Conservation (phyloP, 2,113 vertebrate species). For the Calyptomena viridis region DNA sequence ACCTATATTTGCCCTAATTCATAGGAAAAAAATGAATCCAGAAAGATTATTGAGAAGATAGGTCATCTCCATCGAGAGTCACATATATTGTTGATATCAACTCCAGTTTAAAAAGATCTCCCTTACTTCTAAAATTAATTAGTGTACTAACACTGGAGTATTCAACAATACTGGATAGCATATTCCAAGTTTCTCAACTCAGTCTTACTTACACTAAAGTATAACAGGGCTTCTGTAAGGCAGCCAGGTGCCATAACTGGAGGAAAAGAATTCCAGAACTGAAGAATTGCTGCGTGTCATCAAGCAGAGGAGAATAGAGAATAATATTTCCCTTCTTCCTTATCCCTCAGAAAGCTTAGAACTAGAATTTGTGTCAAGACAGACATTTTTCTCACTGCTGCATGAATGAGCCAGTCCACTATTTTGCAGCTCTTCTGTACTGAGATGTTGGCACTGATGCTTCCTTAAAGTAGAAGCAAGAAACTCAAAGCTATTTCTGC, state of each 20-base stretch:
- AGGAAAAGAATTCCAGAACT: background rate
- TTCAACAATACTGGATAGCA: background rate
- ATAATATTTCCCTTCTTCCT: background rate
- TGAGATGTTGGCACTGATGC: background rate
- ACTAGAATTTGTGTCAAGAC: background rate
- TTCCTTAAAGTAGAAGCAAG: background rate
- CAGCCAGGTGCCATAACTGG: background rate
- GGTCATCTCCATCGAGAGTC: background rate
- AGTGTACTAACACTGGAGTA: background rate
- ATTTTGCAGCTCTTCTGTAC: background rate
- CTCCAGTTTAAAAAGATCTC: background rate
- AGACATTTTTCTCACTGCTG: background rate
- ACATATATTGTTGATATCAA: background rate
- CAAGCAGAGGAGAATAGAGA: background rate
- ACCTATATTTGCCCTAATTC: background rate
- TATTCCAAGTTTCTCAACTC: background rate
- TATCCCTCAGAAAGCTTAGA: background rate
- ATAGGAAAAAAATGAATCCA: background rate
- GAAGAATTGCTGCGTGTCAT: background rate
- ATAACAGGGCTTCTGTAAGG: background rate
- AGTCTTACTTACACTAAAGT: background rate
- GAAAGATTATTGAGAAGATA: background rate
- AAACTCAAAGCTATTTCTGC: background rate
- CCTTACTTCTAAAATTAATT: background rate
- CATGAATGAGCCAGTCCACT: background rate